These are phyloP conservation scores for Zeugodacus cucurbitae DNA, from an alignment of 1,140 invertebrate genomes.

Conservation along the genomic window DNA sequence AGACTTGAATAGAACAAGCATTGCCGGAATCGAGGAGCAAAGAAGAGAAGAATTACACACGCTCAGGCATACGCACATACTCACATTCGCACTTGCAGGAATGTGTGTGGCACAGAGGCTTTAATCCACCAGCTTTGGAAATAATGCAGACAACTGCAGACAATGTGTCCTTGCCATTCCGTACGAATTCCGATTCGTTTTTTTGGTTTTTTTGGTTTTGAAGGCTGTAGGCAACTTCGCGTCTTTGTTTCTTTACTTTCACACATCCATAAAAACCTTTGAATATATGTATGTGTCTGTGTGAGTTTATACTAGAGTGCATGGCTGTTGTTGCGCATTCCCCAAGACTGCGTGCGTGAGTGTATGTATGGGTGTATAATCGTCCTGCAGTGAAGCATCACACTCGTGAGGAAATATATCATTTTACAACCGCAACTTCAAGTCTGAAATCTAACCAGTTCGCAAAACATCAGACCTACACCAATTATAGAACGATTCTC, in stretches of 20 bases:
- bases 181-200: background rate
- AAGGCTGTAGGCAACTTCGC: slow-evolving; percentile 15
- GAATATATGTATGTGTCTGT: background rate
- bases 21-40: background rate
- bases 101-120: background rate
- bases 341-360: background rate
- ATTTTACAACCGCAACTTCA: too few relatives aligned
- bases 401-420: too few relatives aligned
- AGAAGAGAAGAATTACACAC: background rate
- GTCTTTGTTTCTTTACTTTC: background rate
- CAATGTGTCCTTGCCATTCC: slow-evolving; percentile 18
- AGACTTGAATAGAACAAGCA: background rate
- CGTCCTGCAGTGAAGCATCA: too few relatives aligned
- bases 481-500: too few relatives aligned
- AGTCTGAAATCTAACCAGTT: too few relatives aligned
- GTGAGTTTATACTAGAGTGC: background rate
- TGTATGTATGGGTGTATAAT: background rate
- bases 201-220: background rate
- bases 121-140: slow-evolving; percentile 20
- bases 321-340: background rate
- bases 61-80: background rate
- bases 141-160: slow-evolving; percentile 27
- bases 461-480: too few relatives aligned
- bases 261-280: background rate
- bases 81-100: too few relatives aligned